These are phyloP conservation scores for Amphipoea oculea DNA, from an alignment of 2,888 invertebrate species.

Conservation along the genomic window DNA sequence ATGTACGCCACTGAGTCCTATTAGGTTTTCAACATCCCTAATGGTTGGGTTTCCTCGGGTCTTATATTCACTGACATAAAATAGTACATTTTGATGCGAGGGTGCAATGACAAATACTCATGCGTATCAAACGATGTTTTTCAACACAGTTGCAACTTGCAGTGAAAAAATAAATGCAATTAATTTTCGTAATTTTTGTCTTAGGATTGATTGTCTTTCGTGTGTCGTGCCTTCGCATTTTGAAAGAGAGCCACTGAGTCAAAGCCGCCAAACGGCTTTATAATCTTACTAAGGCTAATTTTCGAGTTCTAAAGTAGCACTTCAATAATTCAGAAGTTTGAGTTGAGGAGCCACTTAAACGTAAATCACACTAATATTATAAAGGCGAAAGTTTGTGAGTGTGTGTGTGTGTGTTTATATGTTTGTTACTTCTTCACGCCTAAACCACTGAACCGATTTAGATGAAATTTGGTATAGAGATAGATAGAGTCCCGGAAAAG, in stretches of 20 bases:
- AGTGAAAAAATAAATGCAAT: background rate
- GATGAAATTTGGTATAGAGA: too few relatives aligned
- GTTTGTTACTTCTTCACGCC: too few relatives aligned
- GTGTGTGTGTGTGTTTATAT: too few relatives aligned
- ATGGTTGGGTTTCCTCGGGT: background rate
- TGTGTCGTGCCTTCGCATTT: background rate
- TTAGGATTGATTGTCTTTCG: too few relatives aligned
- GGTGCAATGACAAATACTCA: background rate
- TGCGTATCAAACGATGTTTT: background rate
- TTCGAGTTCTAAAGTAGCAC: background rate
- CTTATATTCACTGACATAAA: constrained; percentile 1
- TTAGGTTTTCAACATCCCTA: background rate
- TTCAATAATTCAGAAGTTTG: background rate
- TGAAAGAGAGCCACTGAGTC: background rate
- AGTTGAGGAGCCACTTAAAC: background rate
- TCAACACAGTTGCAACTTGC: background rate
- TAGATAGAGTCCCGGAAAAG: too few relatives aligned
- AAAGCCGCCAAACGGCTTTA: background rate
- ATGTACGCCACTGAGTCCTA: too few relatives aligned
- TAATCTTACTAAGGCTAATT: background rate
- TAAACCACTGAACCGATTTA: too few relatives aligned
- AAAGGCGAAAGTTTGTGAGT: too few relatives aligned
- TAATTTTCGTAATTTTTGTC: background rate
- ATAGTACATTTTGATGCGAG: background rate
- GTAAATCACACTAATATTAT: too few relatives aligned